phyloP scores from a whole-genome alignment of 2,113 vertebrate genomes.

The Setophaga petechia region DNA sequence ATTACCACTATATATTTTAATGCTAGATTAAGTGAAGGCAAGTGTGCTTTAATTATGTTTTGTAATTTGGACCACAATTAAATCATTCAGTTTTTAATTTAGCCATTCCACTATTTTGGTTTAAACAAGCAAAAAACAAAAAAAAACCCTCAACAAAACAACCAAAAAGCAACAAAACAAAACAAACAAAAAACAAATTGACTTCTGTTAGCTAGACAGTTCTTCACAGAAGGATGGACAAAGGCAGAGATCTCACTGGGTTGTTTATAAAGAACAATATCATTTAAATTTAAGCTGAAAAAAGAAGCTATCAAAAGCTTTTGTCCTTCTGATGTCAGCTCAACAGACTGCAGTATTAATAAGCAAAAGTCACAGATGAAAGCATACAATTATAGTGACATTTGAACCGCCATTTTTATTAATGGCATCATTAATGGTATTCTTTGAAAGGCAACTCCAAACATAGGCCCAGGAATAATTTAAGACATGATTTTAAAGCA shows the following conservation, averaged over 20 bases:
- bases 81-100: not conserved
- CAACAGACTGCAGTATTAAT: not conserved
- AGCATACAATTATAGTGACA: not conserved
- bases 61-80: not conserved
- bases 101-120: not conserved
- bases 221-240: not conserved
- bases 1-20: not conserved
- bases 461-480: not conserved
- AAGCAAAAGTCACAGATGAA: not conserved
- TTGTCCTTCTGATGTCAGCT: not conserved
- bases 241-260: not conserved
- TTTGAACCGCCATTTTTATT: not conserved
- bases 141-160: not conserved
- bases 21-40: not conserved
- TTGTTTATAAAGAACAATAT: not conserved
- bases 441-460: not conserved
- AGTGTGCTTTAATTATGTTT: not conserved
- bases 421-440: not conserved
- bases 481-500: not conserved
- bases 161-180: not conserved
- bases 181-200: not conserved
- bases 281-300: not conserved
- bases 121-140: not conserved
- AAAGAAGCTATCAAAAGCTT: not conserved
- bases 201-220: not conserved